phyloP scores from a whole-genome alignment of 2,888 invertebrate genomes.

The Gastrophysa polygoni region DNA sequence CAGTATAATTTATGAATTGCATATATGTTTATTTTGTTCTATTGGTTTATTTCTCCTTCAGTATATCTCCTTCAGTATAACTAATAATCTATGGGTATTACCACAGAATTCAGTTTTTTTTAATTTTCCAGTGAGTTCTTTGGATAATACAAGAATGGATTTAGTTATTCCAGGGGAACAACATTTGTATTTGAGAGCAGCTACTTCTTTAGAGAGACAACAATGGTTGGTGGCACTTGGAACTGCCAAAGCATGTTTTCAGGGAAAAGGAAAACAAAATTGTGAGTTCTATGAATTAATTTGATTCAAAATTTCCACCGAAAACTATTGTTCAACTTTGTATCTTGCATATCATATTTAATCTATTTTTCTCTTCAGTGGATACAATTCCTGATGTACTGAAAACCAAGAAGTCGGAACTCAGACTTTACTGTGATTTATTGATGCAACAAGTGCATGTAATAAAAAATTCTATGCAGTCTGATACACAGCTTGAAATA shows the following conservation, averaged over 20 bases:
- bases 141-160: conserved; percentile 76
- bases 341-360: too few species aligned
- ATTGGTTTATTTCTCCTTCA: too few species aligned
- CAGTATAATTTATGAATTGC: too few species aligned
- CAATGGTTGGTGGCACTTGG: conserved; percentile 83
- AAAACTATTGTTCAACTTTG: too few species aligned
- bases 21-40: too few species aligned
- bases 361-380: conserved; percentile 54
- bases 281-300: conserved; percentile 35
- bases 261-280: conserved; percentile 40
- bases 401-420: conserved; percentile 76
- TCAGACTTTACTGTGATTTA: conserved; percentile 79
- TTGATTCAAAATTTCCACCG: too few species aligned
- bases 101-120: too few species aligned
- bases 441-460: conserved; percentile 85
- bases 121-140: conserved; percentile 66
- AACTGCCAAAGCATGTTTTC: conserved; percentile 71
- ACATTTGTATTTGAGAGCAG: conserved; percentile 78
- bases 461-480: conserved; percentile 66
- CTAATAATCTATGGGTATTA: too few species aligned
- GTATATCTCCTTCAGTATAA: too few species aligned
- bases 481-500: conserved; percentile 62
- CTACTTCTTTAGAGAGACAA: conserved; percentile 78
- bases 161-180: conserved; percentile 82
- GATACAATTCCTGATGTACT: conserved; percentile 66